Evolutionary conservation across 2,888 invertebrate species (phyloP).

Genomic region (Meteorus cinctellus): DNA sequence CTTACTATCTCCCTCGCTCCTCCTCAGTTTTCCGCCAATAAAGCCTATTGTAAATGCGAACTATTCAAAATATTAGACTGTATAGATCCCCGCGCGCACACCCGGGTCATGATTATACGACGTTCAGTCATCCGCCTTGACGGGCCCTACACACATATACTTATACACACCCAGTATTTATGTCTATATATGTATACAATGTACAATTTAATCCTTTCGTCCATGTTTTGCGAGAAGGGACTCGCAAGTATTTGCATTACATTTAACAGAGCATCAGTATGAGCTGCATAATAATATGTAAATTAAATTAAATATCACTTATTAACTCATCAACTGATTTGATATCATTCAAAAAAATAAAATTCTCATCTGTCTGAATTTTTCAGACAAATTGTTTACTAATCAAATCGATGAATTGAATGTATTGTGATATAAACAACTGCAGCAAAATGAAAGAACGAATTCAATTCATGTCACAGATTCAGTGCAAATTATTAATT

Average conservation of each 20-base stretch:
- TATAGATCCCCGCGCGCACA: constrained; percentile 31
- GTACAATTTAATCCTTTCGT: constrained; percentile 51
- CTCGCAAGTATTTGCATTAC: constrained; percentile 50
- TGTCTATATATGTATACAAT: background rate
- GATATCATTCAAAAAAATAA: background rate
- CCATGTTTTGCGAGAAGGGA: constrained; percentile 42
- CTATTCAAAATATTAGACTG: constrained; percentile 73
- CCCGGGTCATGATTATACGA: constrained; percentile 65
- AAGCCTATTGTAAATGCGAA: constrained; percentile 73
- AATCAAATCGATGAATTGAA: background rate
- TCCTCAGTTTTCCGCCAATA: constrained; percentile 69
- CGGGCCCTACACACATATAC: constrained; percentile 70
- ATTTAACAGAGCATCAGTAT: background rate
- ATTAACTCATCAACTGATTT: constrained; percentile 37
- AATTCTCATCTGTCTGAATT: background rate
- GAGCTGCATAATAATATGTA: background rate
- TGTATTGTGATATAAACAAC: no score
- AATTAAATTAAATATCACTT: constrained; percentile 9
- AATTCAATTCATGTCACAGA: no score
- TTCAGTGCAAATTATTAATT: no score
- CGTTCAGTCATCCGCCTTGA: constrained; percentile 72
- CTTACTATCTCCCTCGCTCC: constrained; percentile 18
- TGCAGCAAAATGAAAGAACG: no score
- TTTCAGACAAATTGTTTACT: background rate
- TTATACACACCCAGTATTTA: constrained; percentile 33